Conservation (phyloP, 2,113 vertebrate species). For the Salvator merianae region DNA sequence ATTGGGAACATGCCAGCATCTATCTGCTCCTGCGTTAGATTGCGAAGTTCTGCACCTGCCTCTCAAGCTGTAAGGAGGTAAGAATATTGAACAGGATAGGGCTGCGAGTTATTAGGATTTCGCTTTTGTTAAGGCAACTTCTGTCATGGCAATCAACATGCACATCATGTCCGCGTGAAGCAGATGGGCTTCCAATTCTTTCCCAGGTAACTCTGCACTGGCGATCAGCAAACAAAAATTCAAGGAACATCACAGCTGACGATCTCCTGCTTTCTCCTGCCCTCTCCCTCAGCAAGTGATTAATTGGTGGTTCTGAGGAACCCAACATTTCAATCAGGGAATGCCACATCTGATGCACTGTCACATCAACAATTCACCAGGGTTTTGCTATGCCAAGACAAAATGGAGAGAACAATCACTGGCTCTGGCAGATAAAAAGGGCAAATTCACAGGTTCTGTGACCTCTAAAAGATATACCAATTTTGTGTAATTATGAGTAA, state of each 20-base stretch:
- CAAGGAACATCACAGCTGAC: not conserved
- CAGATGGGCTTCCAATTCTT: not conserved
- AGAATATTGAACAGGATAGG: constrained; percentile 28
- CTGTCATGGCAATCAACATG: not conserved
- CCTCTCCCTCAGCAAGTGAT: constrained; percentile 20
- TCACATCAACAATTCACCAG: not conserved
- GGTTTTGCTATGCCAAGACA: not conserved
- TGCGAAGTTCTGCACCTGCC: constrained; percentile 40
- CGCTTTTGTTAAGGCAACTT: not conserved
- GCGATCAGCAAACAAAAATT: not conserved
- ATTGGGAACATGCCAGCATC: constrained; percentile 39
- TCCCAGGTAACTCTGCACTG: not conserved
- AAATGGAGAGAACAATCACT: constrained; percentile 3
- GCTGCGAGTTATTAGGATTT: not conserved
- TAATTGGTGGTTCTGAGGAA: not conserved
- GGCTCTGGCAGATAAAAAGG: not conserved
- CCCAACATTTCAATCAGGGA: constrained; percentile 4
- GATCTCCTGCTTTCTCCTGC: not conserved
- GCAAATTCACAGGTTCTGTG: not conserved
- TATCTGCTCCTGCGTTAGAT: not conserved
- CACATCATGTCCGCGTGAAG: not conserved
- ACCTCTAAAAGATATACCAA: not conserved
- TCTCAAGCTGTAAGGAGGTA: constrained; percentile 36
- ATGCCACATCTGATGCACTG: not conserved
- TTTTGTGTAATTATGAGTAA: not conserved